Base-by-base conservation (phyloP, 2,113 vertebrate genomes). In the Anolis carolinensis region DNA sequence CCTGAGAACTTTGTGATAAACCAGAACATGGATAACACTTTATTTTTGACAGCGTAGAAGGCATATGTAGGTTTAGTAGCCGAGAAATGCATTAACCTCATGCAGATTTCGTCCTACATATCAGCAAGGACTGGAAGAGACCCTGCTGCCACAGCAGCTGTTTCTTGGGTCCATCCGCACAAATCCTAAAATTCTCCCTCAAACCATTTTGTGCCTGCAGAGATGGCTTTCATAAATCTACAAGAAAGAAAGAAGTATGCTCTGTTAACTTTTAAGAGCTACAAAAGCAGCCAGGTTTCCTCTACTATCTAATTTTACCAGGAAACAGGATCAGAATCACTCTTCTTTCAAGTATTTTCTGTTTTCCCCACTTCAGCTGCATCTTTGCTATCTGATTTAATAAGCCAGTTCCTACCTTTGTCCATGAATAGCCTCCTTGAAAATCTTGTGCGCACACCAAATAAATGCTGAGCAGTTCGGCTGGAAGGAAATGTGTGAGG, bases 321-420 rank as follows among this genome's bases (percentile, higher is more conserved):
- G 23, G 10, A 79, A 27, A 32, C 30, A 0, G 23, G 44, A 21
- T 55, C 0, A 0, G 71, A 63, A 92, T 50, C 23, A 0, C 32
- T 14, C 36, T 85, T 30, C 30, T 68, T n/a, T 68, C 9, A 79
- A 7, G 44, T 25, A 86, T 91, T 70, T 2, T 21, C 73, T 72
- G 67, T 55, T 36, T 20, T 63, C 79, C n/a, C 7, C 30, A 21
- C 21, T 79, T 63, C 52, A 78, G 14, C 3, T 48, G 30, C 81
- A 55, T 83, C 13, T 36, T 13, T 91, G 39, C 36, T 73, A 1
- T 75, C 55, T 86, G 73, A 86, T 75, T 74, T 76, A 87, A 79
- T 65, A 32, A 67, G 52, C 78, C 30, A 89, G 23, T 65, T 92
- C 63, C 52, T 36, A 21, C 36, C 55, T 79, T 85, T 75, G 86